Evolutionary conservation across 2,888 invertebrate genomes (phyloP).

Genomic region (Andrena minutula): DNA sequence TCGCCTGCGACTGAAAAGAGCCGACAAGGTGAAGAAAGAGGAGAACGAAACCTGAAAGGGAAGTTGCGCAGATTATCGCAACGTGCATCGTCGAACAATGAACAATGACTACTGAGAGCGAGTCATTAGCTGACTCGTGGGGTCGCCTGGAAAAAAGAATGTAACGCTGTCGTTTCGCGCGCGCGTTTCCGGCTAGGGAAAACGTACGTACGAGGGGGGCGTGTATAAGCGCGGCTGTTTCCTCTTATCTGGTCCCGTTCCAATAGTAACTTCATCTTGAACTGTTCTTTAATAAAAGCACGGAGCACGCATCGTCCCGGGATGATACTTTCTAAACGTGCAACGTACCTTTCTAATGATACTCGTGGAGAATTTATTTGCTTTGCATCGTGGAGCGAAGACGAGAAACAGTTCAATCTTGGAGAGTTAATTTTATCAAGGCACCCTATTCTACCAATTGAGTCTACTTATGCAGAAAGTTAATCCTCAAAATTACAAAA

Average conservation of each 20-base stretch:
- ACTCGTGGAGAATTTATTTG: no score
- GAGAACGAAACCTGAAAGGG: conserved; percentile 49
- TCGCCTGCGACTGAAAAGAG: background rate
- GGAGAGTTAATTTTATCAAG: no score
- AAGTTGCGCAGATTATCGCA: conserved; percentile 70
- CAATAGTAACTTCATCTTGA: background rate
- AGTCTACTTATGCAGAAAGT: no score
- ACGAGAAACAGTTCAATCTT: no score
- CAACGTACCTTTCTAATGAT: no score
- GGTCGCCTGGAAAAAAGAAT: conserved; percentile 42
- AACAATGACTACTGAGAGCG: conserved; percentile 72
- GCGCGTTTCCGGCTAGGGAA: conserved; percentile 25
- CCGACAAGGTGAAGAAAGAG: conserved; percentile 32
- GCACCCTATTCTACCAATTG: no score
- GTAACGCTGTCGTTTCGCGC: conserved; percentile 41
- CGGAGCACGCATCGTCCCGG: background rate
- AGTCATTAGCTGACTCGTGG: conserved; percentile 56
- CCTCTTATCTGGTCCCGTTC: conserved; percentile 8
- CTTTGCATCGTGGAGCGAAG: no score
- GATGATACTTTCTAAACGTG: background rate
- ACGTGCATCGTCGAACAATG: conserved; percentile 67
- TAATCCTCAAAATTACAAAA: no score
- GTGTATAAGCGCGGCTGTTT: background rate
- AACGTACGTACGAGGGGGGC: conserved; percentile 15
- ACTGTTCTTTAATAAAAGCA: background rate